Conservation (phyloP, 2,888 invertebrate species). For the Elegia similella region DNA sequence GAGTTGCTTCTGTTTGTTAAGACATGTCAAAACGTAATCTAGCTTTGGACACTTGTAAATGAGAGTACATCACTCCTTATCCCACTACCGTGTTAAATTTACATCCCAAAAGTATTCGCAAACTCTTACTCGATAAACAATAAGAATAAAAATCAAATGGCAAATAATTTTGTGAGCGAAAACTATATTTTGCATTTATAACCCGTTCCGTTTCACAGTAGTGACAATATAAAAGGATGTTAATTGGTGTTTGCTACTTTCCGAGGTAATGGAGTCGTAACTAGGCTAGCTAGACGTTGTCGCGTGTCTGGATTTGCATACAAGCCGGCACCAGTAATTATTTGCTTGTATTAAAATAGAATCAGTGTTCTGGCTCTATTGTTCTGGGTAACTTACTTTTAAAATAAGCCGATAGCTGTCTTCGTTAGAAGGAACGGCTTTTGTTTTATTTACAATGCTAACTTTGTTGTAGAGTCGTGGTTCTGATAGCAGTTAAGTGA, state of each 20-base stretch:
- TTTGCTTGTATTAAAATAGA: slow-evolving; percentile 13
- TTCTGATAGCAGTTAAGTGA: neutral
- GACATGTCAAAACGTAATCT: slow-evolving; percentile 65
- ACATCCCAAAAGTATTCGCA: slow-evolving; percentile 10
- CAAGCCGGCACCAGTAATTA: slow-evolving; percentile 32
- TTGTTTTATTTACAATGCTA: neutral
- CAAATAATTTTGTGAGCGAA: neutral
- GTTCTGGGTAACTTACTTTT: slow-evolving; percentile 7
- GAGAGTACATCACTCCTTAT: slow-evolving; percentile 53
- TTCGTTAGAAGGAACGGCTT: neutral
- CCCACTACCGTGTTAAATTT: slow-evolving; percentile 23
- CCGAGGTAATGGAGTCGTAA: slow-evolving; percentile 68
- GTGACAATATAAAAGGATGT: slow-evolving; percentile 61
- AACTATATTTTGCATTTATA: slow-evolving; percentile 24
- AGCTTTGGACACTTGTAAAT: slow-evolving; percentile 64
- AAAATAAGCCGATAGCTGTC: neutral
- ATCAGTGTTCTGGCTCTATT: slow-evolving; percentile 1
- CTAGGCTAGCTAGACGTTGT: slow-evolving; percentile 53
- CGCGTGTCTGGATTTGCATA: slow-evolving; percentile 55
- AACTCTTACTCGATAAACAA: neutral
- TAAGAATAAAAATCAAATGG: slow-evolving; percentile 19
- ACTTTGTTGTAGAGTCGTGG: neutral
- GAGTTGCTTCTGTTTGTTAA: slow-evolving; percentile 58
- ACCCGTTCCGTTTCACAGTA: slow-evolving; percentile 45
- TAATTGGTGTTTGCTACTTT: slow-evolving; percentile 67